Evolutionary conservation across 2,888 invertebrate species (phyloP), one percentile per base, ranked within the genome.

Genomic region (Stenichneumon culpator): DNA sequence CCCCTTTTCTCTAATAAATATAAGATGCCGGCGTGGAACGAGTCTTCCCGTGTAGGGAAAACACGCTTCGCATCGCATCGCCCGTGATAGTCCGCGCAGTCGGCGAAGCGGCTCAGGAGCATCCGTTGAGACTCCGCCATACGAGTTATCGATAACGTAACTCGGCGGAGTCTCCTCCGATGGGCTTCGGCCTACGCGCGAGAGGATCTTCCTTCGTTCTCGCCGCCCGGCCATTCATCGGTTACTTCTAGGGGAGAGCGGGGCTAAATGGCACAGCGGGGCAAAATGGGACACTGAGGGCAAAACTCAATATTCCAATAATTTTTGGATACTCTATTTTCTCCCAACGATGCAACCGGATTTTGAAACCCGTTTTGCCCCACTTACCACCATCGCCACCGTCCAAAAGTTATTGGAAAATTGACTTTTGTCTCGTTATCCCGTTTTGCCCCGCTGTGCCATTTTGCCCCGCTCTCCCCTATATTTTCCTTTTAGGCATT

Each of bases 131-230:
- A 80, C 67, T 47, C 52, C 67, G 72, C 54, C 77, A 57, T 47
- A 63, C 88, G 88, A 91, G 90, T 91, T 91, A 91, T 91, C 91
- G 91, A 90, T 89, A 90, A 88, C 89, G 89, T 91, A 91, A 91
- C 90, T 91, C 89, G 90, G 87, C 67, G 72, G 86, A 91, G 50
- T 44, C 44, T 39, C 11, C 44, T 32, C 47, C 47, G 73, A 80
- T 36, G 52, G 69, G 50, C 39, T 84, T 74, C 73, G 68, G 47
- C 79, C 68, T 32, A 5, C 16, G 7, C 52, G 57, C 32, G 32
- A 54, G 72, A 52, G 44, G n/a, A 60, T 50, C 72, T 32, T 57
- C 52, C 28, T 36, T 11, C 39, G 9, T 19, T 28, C 5, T 19
- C 52, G 32, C 47, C 78, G 7, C 19, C 47, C 47, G 44, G 57